Base-by-base conservation (phyloP, 2,113 vertebrate genomes). In the Lampris incognitus region DNA sequence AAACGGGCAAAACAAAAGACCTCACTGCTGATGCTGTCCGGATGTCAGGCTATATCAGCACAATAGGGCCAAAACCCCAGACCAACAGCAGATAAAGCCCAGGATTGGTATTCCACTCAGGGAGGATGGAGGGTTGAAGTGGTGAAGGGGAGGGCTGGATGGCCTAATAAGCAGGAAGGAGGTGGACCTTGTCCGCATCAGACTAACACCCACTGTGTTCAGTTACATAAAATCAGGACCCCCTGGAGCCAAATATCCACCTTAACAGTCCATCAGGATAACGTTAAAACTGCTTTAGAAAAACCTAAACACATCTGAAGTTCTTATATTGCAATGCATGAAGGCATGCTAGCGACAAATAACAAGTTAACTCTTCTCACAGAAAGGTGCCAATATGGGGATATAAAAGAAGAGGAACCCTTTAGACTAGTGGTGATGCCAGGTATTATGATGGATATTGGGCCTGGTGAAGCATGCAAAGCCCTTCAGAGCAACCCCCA, bases 1-100 rank as follows among this genome's bases (percentile, higher is more conserved):
- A 91, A 85, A 82, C 40, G 65, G 63, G 72, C 59, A 72, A 88
- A 66, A 90, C 90, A 84, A 91, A 88, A 83, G 85, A 74, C 72
- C 63, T 50, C 3, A 39, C 81, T 78, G 79, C 85, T 85, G 83
- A 88, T 84, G 86, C 88, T 66, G 84, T 81, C 82, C 89, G 83
- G 86, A 92, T 92, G 90, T 89, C 87, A 76, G 75, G 81, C 78
- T 78, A 36, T 50, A 67, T 44, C 74, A 62, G 84, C 70, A 91
- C 88, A 92, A 91, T 85, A 75, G 67, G 61, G n/a, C 74, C 44
- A 41, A 80, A 84, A 84, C 73, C 65, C 76, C 66, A 69, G 82
- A 82, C 76, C 37, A 54, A 63, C 79, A 56, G 61, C 63, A 85
- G 78, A 86, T 85, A 88, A 86, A 89, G 78, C 87, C 61, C 57